These are phyloP conservation scores for Brachionus rotundiformis DNA, from an alignment of 1,140 invertebrate species.

Conservation along the genomic window DNA sequence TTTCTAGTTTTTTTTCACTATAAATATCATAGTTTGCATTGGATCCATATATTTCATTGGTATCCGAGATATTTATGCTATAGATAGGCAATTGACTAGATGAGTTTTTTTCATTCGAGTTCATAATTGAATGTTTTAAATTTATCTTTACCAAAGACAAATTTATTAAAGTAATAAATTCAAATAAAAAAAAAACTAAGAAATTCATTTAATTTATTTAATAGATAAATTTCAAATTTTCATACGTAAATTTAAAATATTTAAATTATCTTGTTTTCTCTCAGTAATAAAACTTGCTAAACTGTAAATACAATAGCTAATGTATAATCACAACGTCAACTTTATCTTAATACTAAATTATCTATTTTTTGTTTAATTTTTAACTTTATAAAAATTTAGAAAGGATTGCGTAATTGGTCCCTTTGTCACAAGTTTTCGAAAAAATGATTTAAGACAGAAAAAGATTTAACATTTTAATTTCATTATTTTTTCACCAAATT, in stretches of 20 bases:
- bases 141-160: neutral
- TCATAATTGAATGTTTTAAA: neutral
- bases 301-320: neutral
- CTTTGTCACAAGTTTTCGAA: neutral
- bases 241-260: neutral
- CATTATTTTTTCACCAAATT: neutral
- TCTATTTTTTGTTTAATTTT: neutral
- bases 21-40: neutral
- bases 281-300: neutral
- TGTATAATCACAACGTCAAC: neutral
- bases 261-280: neutral
- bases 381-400: neutral
- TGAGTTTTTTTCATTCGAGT: conserved; percentile 2
- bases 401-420: neutral
- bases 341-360: neutral
- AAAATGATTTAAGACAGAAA: too few species aligned
- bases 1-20: conserved; percentile 15
- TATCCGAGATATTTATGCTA: neutral
- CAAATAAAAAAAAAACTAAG: neutral
- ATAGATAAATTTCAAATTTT: neutral
- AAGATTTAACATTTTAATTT: neutral
- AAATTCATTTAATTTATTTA: too few species aligned
- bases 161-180: conserved; percentile 1
- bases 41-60: neutral
- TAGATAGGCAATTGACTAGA: neutral